Evolutionary conservation across 1,140 invertebrate genomes (phyloP).

Genomic region (Bombus vancouverensis): DNA sequence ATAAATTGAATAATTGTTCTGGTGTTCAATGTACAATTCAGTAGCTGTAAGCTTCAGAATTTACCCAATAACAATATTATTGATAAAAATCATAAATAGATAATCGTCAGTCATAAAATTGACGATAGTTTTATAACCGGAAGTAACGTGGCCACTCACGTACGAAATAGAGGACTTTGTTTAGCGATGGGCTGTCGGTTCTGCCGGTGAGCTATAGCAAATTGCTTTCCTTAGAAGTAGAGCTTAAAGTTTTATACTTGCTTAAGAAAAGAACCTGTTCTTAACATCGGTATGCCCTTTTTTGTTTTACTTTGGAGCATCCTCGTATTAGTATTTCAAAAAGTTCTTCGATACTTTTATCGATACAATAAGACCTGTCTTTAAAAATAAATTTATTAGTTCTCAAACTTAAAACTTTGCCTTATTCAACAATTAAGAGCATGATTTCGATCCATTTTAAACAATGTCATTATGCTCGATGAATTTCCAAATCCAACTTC

Average conservation of each 20-base stretch:
- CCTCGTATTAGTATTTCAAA: neutral
- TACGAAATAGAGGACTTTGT: neutral
- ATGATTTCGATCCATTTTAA: too few species aligned
- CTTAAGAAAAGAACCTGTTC: neutral
- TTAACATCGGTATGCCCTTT: neutral
- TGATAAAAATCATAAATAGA: neutral
- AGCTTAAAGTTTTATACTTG: conserved; percentile 3
- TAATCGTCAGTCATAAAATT: neutral
- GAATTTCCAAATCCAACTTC: too few species aligned
- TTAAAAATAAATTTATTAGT: neutral
- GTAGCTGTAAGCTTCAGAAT: neutral
- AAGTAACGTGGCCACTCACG: neutral
- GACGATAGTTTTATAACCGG: neutral
- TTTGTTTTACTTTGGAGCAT: neutral
- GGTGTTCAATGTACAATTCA: neutral
- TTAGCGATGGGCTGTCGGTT: neutral
- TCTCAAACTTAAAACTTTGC: neutral
- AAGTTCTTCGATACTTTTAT: neutral
- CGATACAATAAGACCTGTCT: neutral
- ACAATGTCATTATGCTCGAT: too few species aligned
- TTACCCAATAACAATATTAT: neutral
- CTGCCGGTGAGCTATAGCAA: neutral
- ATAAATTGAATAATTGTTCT: neutral
- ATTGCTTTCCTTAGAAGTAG: neutral
- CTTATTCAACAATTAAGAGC: neutral